Evolutionary conservation across 2,113 vertebrate species (phyloP).

Genomic region (Melanotaenia duboulayi): DNA sequence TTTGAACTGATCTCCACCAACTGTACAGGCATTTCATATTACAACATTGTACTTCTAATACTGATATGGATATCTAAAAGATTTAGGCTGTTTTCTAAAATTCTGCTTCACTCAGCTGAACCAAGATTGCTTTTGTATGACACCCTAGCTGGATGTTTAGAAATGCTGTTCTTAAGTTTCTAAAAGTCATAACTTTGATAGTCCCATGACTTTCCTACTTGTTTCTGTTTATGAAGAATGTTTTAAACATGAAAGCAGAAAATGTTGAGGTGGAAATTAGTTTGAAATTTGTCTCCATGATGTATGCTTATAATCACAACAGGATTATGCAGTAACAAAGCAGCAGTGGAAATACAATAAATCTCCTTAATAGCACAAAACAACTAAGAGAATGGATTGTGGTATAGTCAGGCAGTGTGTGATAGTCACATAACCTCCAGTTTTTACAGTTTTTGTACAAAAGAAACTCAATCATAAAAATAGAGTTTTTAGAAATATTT

Average conservation of each 20-base stretch:
- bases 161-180: constrained; percentile 46
- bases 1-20: constrained; percentile 58
- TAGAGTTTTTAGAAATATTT: constrained; percentile 21
- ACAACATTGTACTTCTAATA: constrained; percentile 2
- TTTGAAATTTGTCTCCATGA: constrained; percentile 77
- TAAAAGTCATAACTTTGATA: constrained; percentile 63
- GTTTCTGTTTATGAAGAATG: constrained; percentile 67
- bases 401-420: constrained; percentile 23
- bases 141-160: constrained; percentile 29
- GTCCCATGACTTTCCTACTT: constrained; percentile 51
- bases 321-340: constrained; percentile 75
- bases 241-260: constrained; percentile 72
- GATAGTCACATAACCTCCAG: constrained; percentile 34
- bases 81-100: constrained; percentile 1
- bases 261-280: constrained; percentile 71
- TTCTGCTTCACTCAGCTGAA: constrained; percentile 22
- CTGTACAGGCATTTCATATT: constrained; percentile 37
- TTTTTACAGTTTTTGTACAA: constrained; percentile 33
- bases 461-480: constrained; percentile 30
- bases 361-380: constrained; percentile 61
- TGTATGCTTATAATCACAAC: constrained; percentile 76
- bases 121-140: constrained; percentile 29
- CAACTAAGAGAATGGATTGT: constrained; percentile 47
- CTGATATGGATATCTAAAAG: neutral
- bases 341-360: constrained; percentile 63